Evolutionary conservation across 1,140 invertebrate genomes (phyloP), one percentile per base, ranked within the genome.

Genomic region (Whitmania pigra): DNA sequence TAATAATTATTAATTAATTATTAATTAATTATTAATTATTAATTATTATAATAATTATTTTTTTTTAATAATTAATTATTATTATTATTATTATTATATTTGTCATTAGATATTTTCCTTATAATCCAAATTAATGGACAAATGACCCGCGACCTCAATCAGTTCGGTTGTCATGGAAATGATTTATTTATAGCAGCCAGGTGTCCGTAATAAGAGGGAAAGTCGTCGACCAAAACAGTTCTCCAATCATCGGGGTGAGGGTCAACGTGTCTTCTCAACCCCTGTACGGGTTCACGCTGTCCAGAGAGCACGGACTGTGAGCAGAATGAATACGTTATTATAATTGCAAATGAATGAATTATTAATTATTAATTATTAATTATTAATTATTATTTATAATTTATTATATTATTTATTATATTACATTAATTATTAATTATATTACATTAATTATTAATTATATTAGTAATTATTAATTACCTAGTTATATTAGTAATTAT

Each of bases 181-280:
- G 43, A 49, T 49, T 49, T 49, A 49, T 49, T 49, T 49, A 63
- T 81, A 82, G 77, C 84, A 97, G 94, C 80, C 94, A 94, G 75
- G 93, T 93, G 72, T 94, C 94, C 9, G 93, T 98, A 40, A 91
- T 99, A 71, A 87, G 95, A 74, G 95, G 95, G 53, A 87, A 90
- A 72, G 93, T 98, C 53, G 87, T 93, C 53, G 94, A 93, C 31
- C 87, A 88, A 40, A 87, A 94, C 78, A 92, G 91, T 43, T 93
- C 90, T 77, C 92, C 94, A 27, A 84, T 98, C 70, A 90, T 95
- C 80, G 94, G 94, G 54, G 94, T 97, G 5, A 85, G 94, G 67
- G 94, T 98, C 0, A 93, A 90, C 72, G 94, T 98, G 71, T 91
- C 93, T 80, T 87, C 90, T 11, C 90, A 89, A 73, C 93, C 90